Conservation (phyloP, 2,113 vertebrate genomes). For the Emydura subglobosa region DNA sequence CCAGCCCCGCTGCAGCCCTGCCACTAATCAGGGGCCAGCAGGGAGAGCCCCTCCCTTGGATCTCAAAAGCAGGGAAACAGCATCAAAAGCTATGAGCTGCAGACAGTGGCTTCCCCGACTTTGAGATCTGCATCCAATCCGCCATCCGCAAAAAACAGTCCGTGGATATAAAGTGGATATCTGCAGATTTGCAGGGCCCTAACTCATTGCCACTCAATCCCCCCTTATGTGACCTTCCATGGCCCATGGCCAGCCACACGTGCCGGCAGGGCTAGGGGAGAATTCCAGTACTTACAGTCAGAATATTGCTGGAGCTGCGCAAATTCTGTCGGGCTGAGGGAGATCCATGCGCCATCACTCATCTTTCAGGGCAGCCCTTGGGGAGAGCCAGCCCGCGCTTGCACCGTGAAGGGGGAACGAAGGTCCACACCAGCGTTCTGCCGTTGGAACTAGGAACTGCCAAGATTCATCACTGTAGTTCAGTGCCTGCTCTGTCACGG, state of each 20-base stretch:
- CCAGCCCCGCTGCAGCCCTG: too few relatives aligned
- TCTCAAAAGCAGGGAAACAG: too few relatives aligned
- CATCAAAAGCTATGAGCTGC: too few relatives aligned
- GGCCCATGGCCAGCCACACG: neutral
- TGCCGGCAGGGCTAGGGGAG: neutral
- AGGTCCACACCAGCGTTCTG: rapidly evolving
- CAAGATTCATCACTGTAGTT: neutral
- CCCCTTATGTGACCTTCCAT: neutral
- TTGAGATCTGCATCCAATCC: too few relatives aligned
- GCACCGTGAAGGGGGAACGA: neutral
- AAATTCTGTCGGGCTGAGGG: conserved; percentile 91
- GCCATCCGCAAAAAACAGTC: too few relatives aligned
- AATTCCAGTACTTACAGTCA: conserved; percentile 87
- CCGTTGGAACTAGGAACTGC: neutral
- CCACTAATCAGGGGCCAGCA: too few relatives aligned
- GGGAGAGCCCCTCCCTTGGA: too few relatives aligned
- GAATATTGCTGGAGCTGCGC: conserved; percentile 93
- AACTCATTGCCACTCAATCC: neutral
- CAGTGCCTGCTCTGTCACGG: rapidly evolving
- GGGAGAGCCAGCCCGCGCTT: neutral
- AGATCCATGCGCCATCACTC: conserved; percentile 88
- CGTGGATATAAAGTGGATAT: too few relatives aligned
- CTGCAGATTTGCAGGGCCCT: too few relatives aligned
- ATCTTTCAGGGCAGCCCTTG: conserved; percentile 74
- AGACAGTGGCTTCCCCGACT: too few relatives aligned